Conservation (phyloP, 2,113 vertebrate genomes). For the Trematomus loennbergii region DNA sequence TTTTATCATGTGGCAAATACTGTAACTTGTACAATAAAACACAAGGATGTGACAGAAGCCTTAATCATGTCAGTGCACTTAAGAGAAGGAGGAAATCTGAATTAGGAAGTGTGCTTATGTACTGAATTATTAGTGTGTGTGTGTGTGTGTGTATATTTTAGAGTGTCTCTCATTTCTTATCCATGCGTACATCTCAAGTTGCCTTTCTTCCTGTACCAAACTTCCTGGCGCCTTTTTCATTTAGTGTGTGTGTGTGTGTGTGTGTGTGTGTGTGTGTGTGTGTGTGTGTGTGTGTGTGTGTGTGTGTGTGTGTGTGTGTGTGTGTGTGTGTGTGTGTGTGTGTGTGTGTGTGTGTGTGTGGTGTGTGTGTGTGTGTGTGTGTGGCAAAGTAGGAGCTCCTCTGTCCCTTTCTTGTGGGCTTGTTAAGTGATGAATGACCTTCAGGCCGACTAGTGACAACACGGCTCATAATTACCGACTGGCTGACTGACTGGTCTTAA, state of each 20-base stretch:
- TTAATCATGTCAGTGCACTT: conserved; percentile 26
- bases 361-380: no score
- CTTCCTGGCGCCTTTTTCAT: conserved; percentile 20
- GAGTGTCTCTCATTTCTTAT: conserved; percentile 2
- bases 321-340: conserved; percentile 27
- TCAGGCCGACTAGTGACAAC: conserved; percentile 54
- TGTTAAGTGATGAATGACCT: conserved; percentile 67
- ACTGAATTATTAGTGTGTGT: neutral
- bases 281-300: conserved; percentile 24
- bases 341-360: conserved; percentile 18
- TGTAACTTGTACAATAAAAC: conserved; percentile 57
- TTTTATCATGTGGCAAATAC: conserved; percentile 59
- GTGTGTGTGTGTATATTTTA: no score
- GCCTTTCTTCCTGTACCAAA: conserved; percentile 20
- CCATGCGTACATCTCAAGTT: conserved; percentile 30
- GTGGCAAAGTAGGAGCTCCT: conserved; percentile 34
- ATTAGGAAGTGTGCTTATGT: conserved; percentile 5
- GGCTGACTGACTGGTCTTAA: conserved; percentile 60
- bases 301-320: conserved; percentile 25
- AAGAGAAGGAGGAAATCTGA: neutral
- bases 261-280: conserved; percentile 27
- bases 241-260: neutral
- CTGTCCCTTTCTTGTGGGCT: conserved; percentile 46
- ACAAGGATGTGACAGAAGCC: conserved; percentile 27
- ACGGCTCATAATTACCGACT: conserved; percentile 66